Evolutionary conservation across 1,140 invertebrate genomes (phyloP).

Genomic region (Drosophila teissieri): DNA sequence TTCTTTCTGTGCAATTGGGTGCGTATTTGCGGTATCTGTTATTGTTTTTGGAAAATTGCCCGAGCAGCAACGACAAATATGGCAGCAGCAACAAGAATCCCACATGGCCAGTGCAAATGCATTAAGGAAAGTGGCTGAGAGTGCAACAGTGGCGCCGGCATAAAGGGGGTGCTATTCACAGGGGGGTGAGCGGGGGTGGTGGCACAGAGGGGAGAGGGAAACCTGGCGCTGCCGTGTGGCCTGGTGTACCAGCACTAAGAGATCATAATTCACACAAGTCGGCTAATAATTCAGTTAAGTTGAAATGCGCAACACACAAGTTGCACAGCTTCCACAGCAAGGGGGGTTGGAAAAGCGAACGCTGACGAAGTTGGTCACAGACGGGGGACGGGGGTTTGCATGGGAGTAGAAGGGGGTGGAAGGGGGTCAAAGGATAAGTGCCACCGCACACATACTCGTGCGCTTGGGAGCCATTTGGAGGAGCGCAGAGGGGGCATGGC

Average conservation of each 20-base stretch:
- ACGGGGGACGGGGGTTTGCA: no score
- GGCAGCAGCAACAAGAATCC: conserved; percentile 55
- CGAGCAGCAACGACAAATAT: conserved; percentile 33
- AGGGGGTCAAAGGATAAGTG: conserved; percentile 14
- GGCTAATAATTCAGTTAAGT: conserved; percentile 83
- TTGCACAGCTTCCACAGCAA: conserved; percentile 27
- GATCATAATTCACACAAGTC: conserved; percentile 82
- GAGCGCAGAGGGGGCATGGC: conserved; percentile 7
- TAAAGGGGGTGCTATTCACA: not conserved
- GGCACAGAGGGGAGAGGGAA: not conserved
- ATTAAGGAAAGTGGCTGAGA: conserved; percentile 74
- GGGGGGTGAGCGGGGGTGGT: not conserved
- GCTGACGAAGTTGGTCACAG: conserved; percentile 7
- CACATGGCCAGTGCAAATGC: conserved; percentile 82
- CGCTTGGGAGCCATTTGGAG: conserved; percentile 34
- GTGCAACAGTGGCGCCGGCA: conserved; percentile 22
- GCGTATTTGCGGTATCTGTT: conserved; percentile 46
- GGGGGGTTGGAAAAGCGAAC: not conserved
- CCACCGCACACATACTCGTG: not conserved
- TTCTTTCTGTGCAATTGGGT: conserved; percentile 5
- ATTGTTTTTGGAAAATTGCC: conserved; percentile 71
- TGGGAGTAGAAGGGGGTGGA: not conserved
- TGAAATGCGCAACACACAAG: conserved; percentile 72
- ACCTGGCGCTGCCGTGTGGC: conserved; percentile 35
- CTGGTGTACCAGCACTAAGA: conserved; percentile 75